Evolutionary conservation across 2,888 invertebrate species (phyloP), one percentile per base, ranked within the genome.

Genomic region (Lasioglossum pauxillum): DNA sequence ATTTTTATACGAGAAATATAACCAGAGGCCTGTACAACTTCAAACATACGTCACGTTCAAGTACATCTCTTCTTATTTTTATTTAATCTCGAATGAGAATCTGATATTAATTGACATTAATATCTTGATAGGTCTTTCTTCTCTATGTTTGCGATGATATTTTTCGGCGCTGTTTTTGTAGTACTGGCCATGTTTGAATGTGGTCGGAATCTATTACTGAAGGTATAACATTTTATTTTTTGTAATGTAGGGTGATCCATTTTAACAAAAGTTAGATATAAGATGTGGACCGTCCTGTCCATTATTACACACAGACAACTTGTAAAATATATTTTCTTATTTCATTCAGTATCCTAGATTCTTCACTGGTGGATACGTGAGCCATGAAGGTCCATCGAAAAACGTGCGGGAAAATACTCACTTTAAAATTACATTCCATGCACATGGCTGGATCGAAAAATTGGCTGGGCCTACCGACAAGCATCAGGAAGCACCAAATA

Each of bases 21-120:
- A 97, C 80, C 96, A 96, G 89, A 96, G 98, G 7, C 99, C 99
- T 0, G 96, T 96, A 12, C 98, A 99, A 95, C 96, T 98, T 94
- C 96, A 96, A 64, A 97, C 98, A 0, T 99, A 99, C 94, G 88
- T 97, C n/a, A 96, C 96, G 16, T 94, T 97, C 27, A 93, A 94
- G 89, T 94, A 92, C 80, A 88, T 80, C 7, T 78, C 7, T 73
- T 77, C 27, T 41, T 31, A 71, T 64, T 75, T 23, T 41, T 41
- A 71, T 41, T 7, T n/a, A n/a, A 41, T 41, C 2, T n/a, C 10
- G 5, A 71, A n/a, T 41, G n/a, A 12, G n/a, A 41, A 10, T 71
- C n/a, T 71, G n/a, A 41, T 41, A 71, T 71, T 38, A 71, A 71
- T 41, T 38, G 23, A 41, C 5, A 41, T 41, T 71, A 67, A 75